Evolutionary conservation across 2,888 invertebrate species (phyloP).

Genomic region (Rhagium mordax): DNA sequence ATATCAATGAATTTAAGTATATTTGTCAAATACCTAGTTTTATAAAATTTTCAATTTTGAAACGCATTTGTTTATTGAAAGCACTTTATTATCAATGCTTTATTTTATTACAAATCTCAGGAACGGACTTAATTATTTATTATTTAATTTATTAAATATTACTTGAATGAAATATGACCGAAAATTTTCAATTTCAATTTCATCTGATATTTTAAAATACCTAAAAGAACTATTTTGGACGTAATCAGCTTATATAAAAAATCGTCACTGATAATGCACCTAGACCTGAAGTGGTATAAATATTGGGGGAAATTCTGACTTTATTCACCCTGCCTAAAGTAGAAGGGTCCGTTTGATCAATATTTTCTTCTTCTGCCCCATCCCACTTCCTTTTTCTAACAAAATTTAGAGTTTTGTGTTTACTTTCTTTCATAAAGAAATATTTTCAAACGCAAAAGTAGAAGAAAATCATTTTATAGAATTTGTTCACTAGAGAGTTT

Average conservation of each 20-base stretch:
- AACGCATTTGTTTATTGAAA: too few species aligned
- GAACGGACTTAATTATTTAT: too few species aligned
- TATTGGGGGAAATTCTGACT: background rate
- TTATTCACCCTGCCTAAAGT: slow-evolving; percentile 7
- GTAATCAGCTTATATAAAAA: background rate
- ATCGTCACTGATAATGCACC: background rate
- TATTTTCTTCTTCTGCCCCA: background rate
- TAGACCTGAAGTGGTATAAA: slow-evolving; percentile 1
- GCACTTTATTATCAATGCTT: too few species aligned
- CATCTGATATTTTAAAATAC: too few species aligned
- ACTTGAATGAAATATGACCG: too few species aligned
- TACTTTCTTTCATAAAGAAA: background rate
- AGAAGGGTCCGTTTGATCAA: slow-evolving; percentile 6
- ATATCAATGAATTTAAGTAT: too few species aligned
- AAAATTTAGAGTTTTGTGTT: background rate
- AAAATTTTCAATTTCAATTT: too few species aligned
- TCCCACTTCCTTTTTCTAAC: background rate
- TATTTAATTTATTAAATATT: too few species aligned
- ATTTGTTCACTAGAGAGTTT: background rate
- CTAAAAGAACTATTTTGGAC: background rate
- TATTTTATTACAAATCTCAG: too few species aligned
- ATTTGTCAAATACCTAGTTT: too few species aligned
- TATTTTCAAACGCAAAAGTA: background rate
- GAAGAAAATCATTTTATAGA: background rate
- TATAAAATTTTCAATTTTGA: too few species aligned